Conservation (phyloP, 2,113 vertebrate species). For the Chaetura pelagica region DNA sequence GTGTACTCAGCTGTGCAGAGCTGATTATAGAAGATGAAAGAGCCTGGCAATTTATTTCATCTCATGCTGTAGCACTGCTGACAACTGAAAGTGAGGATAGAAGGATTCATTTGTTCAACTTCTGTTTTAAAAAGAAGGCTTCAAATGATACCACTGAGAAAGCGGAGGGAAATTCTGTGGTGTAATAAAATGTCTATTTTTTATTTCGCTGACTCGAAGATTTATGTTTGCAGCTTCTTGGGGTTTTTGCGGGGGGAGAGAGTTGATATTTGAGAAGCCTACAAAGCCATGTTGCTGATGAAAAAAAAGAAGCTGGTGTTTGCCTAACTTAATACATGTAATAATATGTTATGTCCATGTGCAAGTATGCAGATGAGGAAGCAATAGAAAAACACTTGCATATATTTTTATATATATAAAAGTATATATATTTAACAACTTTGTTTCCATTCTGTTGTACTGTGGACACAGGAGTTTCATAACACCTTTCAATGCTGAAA, state of each 20-base stretch:
- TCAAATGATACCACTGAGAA: constrained; percentile 76
- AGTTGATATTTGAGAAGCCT: background rate
- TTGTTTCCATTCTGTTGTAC: background rate
- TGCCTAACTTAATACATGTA: background rate
- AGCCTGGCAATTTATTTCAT: constrained; percentile 79
- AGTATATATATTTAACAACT: background rate
- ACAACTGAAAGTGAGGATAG: constrained; percentile 81
- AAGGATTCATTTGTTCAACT: constrained; percentile 84
- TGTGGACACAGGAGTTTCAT: background rate
- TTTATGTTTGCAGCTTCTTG: constrained; percentile 55
- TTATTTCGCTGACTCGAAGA: constrained; percentile 32
- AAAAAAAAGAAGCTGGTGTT: background rate
- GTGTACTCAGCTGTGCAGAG: constrained; percentile 79
- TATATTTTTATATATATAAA: background rate
- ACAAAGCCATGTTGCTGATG: background rate
- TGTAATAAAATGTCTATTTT: constrained; percentile 50
- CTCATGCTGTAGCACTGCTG: constrained; percentile 79
- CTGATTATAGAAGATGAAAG: constrained; percentile 85
- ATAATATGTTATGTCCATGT: rapidly evolving
- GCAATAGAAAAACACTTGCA: no score
- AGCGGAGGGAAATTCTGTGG: constrained; percentile 32
- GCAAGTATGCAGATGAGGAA: background rate
- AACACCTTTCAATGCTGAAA: background rate
- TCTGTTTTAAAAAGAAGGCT: constrained; percentile 79
- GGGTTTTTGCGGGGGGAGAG: background rate